Percentiles rank a stretch among this genome's conserved stretches.
These are phyloP conservation scores for Clarias pachynema DNA, from an alignment of 2,797 vertebrate species.

Conservation along the genomic window DNA sequence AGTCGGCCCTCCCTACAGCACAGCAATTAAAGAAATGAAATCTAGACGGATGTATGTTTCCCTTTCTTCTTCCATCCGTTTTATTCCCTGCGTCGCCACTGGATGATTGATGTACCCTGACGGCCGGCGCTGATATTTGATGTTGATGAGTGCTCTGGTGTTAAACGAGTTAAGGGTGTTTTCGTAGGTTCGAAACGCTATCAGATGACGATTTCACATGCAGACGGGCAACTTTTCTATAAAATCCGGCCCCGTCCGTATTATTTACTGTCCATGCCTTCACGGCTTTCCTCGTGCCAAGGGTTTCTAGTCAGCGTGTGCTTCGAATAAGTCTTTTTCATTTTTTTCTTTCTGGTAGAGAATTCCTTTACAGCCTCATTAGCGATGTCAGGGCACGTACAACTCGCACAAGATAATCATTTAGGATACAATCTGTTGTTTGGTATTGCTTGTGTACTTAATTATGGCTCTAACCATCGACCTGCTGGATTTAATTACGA, in stretches of 20 bases:
- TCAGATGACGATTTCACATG: slow-evolving; percentile 53
- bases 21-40: slow-evolving; percentile 60
- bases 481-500: slow-evolving; percentile 38
- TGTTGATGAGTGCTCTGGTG: slow-evolving; percentile 48
- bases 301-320: background rate
- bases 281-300: slow-evolving; percentile 31
- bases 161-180: slow-evolving; percentile 52
- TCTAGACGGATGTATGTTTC: slow-evolving; percentile 58
- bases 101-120: slow-evolving; percentile 57
- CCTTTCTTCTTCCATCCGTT: slow-evolving; percentile 56
- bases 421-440: slow-evolving; percentile 32
- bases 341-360: background rate
- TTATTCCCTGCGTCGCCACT: slow-evolving; percentile 49
- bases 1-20: slow-evolving; percentile 48
- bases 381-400: background rate
- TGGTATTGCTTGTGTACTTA: slow-evolving; percentile 19
- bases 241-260: slow-evolving; percentile 7
- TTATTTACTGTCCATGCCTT: slow-evolving; percentile 47
- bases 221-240: slow-evolving; percentile 33
- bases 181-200: slow-evolving; percentile 45
- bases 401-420: slow-evolving; percentile 14
- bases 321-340: slow-evolving; percentile 24
- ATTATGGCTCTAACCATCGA: slow-evolving; percentile 28
- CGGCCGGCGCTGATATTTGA: slow-evolving; percentile 51
- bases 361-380: slow-evolving; percentile 14